Percentiles rank a stretch among this genome's conserved stretches.
These are phyloP conservation scores for Cyphomyrmex costatus DNA, from an alignment of 1,140 invertebrate species.

Conservation along the genomic window DNA sequence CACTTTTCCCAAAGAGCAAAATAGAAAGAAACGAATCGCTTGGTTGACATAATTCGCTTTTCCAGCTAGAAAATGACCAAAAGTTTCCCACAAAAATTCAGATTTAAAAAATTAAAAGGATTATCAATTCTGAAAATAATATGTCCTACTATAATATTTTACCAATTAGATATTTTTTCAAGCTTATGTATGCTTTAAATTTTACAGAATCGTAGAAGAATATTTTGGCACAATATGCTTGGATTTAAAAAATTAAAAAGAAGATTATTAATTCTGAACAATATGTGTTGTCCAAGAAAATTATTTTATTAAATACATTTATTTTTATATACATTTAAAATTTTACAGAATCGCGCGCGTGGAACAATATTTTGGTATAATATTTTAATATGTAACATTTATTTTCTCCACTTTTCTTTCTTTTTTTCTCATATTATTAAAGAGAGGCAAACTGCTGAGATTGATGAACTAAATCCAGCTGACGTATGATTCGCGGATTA, in stretches of 20 bases:
- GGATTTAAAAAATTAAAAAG: background rate
- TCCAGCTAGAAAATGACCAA: constrained; percentile 34
- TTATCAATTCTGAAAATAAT: background rate
- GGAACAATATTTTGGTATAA: background rate
- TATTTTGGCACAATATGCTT: background rate
- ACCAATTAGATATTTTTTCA: background rate
- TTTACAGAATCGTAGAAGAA: background rate
- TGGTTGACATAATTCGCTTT: constrained; percentile 49
- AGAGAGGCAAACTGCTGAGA: background rate
- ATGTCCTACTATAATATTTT: background rate
- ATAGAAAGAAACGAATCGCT: background rate
- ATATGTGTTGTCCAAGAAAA: background rate
- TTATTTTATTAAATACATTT: background rate
- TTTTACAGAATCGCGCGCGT: background rate
- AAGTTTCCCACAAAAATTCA: background rate
- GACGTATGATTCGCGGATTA: constrained; percentile 47
- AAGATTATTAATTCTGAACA: background rate
- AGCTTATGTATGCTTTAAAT: background rate
- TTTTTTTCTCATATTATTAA: background rate
- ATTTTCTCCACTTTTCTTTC: background rate
- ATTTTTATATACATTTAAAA: background rate
- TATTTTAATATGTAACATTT: constrained; percentile 4
- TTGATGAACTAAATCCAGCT: constrained; percentile 12
- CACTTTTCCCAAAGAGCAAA: constrained; percentile 26
- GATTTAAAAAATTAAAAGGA: background rate